phyloP scores from a whole-genome alignment of 1,140 invertebrate species.

The Argopecten irradians region DNA sequence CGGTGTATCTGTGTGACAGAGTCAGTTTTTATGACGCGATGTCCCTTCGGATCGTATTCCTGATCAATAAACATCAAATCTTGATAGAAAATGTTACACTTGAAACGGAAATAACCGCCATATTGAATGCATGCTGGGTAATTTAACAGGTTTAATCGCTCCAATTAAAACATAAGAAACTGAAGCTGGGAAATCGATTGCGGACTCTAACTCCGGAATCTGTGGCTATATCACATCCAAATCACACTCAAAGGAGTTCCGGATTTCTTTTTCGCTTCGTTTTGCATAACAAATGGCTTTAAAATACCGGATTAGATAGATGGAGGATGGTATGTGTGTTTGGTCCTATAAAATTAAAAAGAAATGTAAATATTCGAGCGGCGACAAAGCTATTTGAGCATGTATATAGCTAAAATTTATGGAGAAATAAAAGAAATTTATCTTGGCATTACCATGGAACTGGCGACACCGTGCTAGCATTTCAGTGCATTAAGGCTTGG shows the following conservation, averaged over 20 bases:
- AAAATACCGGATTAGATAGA: neutral
- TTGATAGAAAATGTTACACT: neutral
- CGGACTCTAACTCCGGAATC: neutral
- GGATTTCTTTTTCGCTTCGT: neutral
- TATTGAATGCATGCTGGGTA: constrained; percentile 8
- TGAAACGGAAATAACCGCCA: neutral
- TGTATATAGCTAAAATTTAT: neutral
- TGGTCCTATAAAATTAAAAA: neutral
- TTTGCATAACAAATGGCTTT: neutral
- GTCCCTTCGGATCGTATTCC: neutral
- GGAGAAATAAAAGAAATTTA: neutral
- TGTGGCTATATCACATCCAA: neutral
- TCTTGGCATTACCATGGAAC: neutral
- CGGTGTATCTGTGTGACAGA: neutral
- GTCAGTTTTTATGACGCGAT: neutral
- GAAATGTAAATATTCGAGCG: neutral
- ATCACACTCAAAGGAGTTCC: neutral
- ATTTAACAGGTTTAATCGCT: neutral
- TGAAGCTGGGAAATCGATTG: neutral
- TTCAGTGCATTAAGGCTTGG: neutral
- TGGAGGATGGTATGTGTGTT: neutral
- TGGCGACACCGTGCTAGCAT: neutral
- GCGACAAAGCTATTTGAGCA: neutral
- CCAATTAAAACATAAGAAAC: constrained; percentile 18
- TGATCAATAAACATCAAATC: neutral